Evolutionary conservation across 2,797 vertebrate genomes (phyloP).

Genomic region (Lophotriccus pileatus): DNA sequence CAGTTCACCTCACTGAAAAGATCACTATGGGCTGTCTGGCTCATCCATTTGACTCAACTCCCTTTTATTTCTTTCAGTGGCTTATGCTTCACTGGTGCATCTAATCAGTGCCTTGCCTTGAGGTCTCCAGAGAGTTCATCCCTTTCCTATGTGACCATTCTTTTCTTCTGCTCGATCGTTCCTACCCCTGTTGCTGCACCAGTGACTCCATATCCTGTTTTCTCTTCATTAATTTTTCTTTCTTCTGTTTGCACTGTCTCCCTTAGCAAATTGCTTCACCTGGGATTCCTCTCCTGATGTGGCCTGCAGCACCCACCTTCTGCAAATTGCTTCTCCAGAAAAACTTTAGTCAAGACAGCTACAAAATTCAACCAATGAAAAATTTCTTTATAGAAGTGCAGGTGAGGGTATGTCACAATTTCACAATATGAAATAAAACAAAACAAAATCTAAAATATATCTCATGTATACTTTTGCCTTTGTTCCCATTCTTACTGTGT

Average conservation of each 20-base stretch:
- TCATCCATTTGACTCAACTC: background rate
- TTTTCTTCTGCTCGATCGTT: background rate
- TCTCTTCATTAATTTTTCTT: background rate
- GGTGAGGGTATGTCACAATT: background rate
- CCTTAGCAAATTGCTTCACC: background rate
- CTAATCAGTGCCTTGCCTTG: conserved; percentile 24
- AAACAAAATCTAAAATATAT: background rate
- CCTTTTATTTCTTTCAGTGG: background rate
- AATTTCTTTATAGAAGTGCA: background rate
- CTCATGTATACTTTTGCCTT: background rate
- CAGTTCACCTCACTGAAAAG: background rate
- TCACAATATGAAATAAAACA: background rate
- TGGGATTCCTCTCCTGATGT: background rate
- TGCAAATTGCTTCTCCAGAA: background rate
- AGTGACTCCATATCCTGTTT: background rate
- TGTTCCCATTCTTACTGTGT: background rate
- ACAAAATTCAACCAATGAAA: background rate
- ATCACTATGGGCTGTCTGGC: background rate
- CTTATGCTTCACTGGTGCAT: conserved; percentile 5
- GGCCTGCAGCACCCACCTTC: background rate
- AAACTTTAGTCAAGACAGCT: background rate
- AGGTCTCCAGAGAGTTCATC: background rate
- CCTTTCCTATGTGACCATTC: background rate
- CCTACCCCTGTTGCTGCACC: background rate
- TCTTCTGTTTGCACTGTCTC: background rate